Conservation (phyloP, 2,888 invertebrate species). For the Heliconius erato region DNA sequence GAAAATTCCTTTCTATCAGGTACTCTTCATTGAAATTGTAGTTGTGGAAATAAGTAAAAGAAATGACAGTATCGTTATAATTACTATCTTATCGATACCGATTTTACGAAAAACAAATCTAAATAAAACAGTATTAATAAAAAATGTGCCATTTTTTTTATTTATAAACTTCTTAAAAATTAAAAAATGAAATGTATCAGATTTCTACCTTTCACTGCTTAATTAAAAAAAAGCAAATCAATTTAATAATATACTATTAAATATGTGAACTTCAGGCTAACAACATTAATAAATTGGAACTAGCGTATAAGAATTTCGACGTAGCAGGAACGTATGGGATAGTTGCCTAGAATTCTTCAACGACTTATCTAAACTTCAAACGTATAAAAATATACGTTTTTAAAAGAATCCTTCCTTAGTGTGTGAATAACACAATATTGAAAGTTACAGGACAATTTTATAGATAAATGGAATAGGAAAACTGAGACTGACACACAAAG, state of each 20-base stretch:
- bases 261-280: background rate
- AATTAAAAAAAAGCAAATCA: background rate
- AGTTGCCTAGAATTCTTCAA: background rate
- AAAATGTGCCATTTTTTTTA: background rate
- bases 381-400: too few species aligned
- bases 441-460: background rate
- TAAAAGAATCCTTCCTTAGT: background rate
- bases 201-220: background rate
- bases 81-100: background rate
- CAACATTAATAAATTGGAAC: too few species aligned
- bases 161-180: background rate
- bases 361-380: too few species aligned
- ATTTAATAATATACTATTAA: background rate
- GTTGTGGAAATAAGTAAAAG: background rate
- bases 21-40: background rate
- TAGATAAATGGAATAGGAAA: background rate
- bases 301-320: background rate
- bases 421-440: background rate
- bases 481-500: conserved; percentile 13
- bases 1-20: background rate
- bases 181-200: background rate
- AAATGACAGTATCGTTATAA: background rate
- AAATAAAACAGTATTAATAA: background rate
- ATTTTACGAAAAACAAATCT: background rate
- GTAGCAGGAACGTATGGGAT: background rate